Evolutionary conservation across 2,797 vertebrate species (phyloP).

Genomic region (Odontamblyopus rebecca): DNA sequence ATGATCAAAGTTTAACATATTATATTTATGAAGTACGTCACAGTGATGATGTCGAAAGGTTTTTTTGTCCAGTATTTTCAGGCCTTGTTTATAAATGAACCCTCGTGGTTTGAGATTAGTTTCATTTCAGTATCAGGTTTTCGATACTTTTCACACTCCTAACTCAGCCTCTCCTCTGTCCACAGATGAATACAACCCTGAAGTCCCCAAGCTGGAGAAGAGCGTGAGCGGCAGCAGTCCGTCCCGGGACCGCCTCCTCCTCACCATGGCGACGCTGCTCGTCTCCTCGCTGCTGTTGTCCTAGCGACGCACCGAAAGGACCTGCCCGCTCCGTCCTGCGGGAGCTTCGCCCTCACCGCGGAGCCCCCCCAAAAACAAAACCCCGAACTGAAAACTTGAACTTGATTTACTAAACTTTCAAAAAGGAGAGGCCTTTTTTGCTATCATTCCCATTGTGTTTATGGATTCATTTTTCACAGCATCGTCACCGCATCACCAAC

Average conservation of each 20-base stretch:
- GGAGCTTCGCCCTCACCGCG: slow-evolving; percentile 57
- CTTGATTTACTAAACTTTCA: slow-evolving; percentile 40
- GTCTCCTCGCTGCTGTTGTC: slow-evolving; percentile 84
- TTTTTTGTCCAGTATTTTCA: no score
- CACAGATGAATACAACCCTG: slow-evolving; percentile 89
- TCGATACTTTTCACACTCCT: slow-evolving; percentile 15
- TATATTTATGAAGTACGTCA: no score
- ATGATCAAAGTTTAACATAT: no score
- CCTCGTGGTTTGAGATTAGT: no score
- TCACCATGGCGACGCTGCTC: slow-evolving; percentile 87
- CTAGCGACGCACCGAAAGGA: slow-evolving; percentile 76
- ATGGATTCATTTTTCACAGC: slow-evolving; percentile 39
- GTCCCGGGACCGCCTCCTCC: slow-evolving; percentile 87
- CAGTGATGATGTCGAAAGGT: no score
- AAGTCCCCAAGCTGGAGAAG: slow-evolving; percentile 96
- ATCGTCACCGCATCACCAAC: slow-evolving; percentile 23
- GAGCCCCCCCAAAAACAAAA: neutral
- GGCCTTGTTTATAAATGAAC: no score
- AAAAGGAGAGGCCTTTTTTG: slow-evolving; percentile 69
- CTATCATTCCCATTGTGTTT: slow-evolving; percentile 55
- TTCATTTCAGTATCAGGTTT: no score
- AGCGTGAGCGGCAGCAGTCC: slow-evolving; percentile 96
- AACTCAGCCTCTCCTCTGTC: slow-evolving; percentile 22
- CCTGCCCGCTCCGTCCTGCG: slow-evolving; percentile 47
- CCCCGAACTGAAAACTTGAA: slow-evolving; percentile 23